Evolutionary conservation across 1,140 invertebrate species (phyloP).

Genomic region (Venturia canescens): DNA sequence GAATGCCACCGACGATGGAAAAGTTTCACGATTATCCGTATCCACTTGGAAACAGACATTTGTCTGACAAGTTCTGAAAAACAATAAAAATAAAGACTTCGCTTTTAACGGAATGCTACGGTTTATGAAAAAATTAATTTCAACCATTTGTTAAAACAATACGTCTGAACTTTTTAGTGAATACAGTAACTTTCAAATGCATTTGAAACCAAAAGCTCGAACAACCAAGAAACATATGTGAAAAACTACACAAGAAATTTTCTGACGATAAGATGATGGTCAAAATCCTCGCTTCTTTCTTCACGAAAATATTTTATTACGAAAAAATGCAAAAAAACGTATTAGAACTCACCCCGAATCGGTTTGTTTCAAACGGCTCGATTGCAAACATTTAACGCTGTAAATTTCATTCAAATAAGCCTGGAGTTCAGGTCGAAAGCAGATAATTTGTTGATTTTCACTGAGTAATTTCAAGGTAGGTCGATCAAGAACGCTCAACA

Average conservation of each 20-base stretch:
- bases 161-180: no score
- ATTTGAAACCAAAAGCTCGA: no score
- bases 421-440: constrained; percentile 75
- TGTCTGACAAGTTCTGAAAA: constrained; percentile 53
- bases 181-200: no score
- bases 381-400: constrained; percentile 55
- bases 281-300: constrained; percentile 2
- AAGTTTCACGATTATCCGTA: constrained; percentile 90
- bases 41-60: constrained; percentile 84
- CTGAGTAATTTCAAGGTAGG: constrained; percentile 77
- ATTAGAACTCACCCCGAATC: constrained; percentile 53
- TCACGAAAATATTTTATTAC: background rate
- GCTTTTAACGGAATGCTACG: no score
- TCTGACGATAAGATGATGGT: no score
- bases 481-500: constrained; percentile 78
- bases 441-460: constrained; percentile 76
- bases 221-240: no score
- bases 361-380: constrained; percentile 55
- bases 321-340: background rate
- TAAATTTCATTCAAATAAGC: constrained; percentile 67
- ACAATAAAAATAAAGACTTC: constrained; percentile 21
- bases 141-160: no score
- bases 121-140: no score
- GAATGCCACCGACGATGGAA: constrained; percentile 85
- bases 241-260: no score